Conservation (phyloP, 1,140 invertebrate species). For the Rhagoletis pomonella region DNA sequence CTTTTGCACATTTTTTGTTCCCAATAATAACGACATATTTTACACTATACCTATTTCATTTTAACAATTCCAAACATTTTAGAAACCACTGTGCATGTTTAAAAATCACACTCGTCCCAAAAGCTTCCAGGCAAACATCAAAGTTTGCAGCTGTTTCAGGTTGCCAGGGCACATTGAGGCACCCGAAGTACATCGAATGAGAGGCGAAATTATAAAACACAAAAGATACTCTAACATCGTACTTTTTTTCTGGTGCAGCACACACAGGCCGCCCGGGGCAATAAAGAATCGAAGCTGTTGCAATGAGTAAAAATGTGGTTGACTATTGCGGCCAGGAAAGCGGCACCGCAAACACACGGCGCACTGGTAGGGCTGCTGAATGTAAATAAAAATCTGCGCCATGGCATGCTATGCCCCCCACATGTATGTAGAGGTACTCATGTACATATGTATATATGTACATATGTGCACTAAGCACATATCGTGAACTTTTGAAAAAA, state of each 20-base stretch:
- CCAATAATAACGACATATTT: too few relatives aligned
- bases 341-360: neutral
- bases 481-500: too few relatives aligned
- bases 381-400: neutral
- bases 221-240: neutral
- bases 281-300: neutral
- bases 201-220: neutral
- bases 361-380: neutral
- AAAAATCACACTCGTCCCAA: neutral
- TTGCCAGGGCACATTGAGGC: neutral
- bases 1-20: too few relatives aligned
- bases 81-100: neutral
- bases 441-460: neutral
- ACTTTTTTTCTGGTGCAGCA: too few relatives aligned
- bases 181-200: neutral
- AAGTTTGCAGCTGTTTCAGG: neutral
- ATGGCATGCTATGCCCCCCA: neutral
- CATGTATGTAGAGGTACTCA: neutral
- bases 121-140: neutral
- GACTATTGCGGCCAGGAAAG: neutral
- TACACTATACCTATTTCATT: too few relatives aligned
- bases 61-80: too few relatives aligned
- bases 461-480: neutral
- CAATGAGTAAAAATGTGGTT: neutral
- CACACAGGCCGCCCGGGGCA: neutral